phyloP scores from a whole-genome alignment of 2,888 invertebrate species.

The Periphyllus acericola region DNA sequence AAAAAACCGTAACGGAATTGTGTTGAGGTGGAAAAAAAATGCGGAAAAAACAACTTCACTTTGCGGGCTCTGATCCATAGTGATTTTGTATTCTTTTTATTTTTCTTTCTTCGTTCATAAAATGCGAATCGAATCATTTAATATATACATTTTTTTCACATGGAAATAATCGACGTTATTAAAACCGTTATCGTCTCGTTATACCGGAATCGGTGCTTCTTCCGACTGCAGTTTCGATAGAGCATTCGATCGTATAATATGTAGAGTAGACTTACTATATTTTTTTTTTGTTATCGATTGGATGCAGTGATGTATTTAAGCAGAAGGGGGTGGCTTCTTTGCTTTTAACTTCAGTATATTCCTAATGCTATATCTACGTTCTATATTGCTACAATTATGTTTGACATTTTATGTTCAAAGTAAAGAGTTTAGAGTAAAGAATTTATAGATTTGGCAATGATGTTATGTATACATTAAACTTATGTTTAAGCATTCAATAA shows the following conservation, averaged over 20 bases:
- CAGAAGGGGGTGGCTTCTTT: no score
- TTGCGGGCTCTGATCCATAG: not conserved
- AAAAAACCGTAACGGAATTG: constrained; percentile 12
- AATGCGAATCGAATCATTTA: not conserved
- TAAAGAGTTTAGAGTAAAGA: no score
- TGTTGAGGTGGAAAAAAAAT: not conserved
- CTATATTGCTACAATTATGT: no score
- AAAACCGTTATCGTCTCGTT: not conserved
- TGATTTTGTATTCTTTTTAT: not conserved
- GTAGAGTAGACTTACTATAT: not conserved
- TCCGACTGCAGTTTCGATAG: not conserved
- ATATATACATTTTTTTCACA: not conserved
- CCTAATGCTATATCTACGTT: no score
- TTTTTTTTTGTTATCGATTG: not conserved
- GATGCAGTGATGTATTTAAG: no score
- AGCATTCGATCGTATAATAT: not conserved
- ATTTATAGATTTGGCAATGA: no score
- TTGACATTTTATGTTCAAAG: no score
- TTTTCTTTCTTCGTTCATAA: not conserved
- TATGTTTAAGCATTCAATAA: no score
- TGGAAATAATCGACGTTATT: not conserved
- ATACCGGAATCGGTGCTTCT: not conserved
- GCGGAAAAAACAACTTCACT: not conserved
- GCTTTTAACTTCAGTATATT: no score
- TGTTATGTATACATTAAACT: no score